phyloP scores from a whole-genome alignment of 2,113 vertebrate genomes.

The Acinonyx jubatus region DNA sequence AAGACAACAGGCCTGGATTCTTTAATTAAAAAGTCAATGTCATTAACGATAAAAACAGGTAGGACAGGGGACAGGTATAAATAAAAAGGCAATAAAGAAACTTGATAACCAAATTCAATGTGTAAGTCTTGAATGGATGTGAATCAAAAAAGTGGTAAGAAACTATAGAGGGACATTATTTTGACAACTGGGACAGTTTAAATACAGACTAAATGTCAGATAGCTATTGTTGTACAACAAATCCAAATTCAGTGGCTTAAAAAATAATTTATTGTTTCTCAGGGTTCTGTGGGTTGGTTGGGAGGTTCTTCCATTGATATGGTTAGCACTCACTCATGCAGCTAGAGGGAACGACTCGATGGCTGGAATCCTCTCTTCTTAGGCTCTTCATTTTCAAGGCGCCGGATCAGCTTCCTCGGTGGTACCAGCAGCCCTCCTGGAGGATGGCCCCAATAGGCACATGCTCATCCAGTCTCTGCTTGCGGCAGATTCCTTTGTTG shows the following conservation, averaged over 20 bases:
- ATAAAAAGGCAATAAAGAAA: not conserved
- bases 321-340: not conserved
- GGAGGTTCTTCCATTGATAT: not conserved
- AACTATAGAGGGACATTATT: not conserved
- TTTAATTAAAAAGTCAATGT: not conserved
- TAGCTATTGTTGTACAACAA: not conserved
- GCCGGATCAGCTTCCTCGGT: not conserved
- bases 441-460: not conserved
- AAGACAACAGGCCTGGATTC: not conserved
- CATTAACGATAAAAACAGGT: not conserved
- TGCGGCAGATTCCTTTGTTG: not conserved
- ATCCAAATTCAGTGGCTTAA: not conserved
- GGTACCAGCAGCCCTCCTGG: not conserved
- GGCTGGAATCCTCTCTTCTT: not conserved
- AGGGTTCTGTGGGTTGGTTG: not conserved
- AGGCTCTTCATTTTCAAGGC: not conserved
- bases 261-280: not conserved
- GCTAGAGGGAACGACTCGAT: not conserved
- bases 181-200: not conserved
- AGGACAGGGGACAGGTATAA: not conserved
- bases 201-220: not conserved
- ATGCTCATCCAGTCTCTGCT: not conserved
- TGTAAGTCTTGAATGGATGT: not conserved
- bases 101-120: not conserved
- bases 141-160: not conserved